phyloP scores from a whole-genome alignment of 2,113 vertebrate genomes.

The Corynorhinus townsendii region DNA sequence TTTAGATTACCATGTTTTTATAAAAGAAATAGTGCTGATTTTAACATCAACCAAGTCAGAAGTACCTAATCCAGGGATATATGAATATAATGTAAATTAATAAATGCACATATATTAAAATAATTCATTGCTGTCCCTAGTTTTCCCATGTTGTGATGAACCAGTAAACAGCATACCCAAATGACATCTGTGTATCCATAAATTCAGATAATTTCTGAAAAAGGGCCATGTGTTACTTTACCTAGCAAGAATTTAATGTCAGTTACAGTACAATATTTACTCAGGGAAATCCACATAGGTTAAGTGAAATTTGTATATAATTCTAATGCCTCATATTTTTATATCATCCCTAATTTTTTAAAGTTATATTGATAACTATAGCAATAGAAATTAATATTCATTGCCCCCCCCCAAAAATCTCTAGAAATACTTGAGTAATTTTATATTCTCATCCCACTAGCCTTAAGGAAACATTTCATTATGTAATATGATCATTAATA shows the following conservation, averaged over 20 bases:
- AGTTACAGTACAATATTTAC: not conserved
- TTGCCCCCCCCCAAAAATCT: not conserved
- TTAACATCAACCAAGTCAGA: not conserved
- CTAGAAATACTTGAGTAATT: not conserved
- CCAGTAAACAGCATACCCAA: not conserved
- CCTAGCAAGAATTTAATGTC: not conserved
- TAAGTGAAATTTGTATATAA: slow-evolving; percentile 1
- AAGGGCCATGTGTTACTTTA: not conserved
- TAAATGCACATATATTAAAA: slow-evolving; percentile 3
- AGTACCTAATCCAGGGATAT: not conserved
- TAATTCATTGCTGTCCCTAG: not conserved
- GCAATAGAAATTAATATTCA: not conserved
- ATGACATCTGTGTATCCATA: not conserved
- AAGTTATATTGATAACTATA: not conserved
- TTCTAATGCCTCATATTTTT: not conserved
- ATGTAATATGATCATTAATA: not conserved
- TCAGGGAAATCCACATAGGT: not conserved
- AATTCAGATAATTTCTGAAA: slow-evolving; percentile 3
- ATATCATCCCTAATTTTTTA: not conserved
- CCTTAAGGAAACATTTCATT: not conserved
- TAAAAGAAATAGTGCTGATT: not conserved
- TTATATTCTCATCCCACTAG: not conserved
- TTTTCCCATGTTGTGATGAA: not conserved
- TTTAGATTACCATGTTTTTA: not conserved
- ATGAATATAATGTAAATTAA: not conserved